Evolutionary conservation across 2,113 vertebrate genomes (phyloP).

Genomic region (Astatoreochromis straeleni): DNA sequence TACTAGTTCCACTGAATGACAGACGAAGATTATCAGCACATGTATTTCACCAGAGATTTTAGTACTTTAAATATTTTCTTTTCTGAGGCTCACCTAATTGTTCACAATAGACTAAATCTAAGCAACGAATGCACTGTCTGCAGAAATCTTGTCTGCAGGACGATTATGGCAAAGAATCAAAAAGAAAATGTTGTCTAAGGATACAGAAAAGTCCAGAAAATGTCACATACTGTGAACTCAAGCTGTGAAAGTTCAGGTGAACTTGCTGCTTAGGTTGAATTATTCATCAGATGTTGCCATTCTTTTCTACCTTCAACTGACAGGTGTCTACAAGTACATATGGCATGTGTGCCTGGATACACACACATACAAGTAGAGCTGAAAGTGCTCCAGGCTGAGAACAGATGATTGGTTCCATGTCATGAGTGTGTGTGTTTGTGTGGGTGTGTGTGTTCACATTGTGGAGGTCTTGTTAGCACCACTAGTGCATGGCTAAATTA

Average conservation of each 20-base stretch:
- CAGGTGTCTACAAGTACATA: slow-evolving; percentile 55
- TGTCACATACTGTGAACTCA: background rate
- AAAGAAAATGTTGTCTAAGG: background rate
- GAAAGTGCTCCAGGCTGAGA: slow-evolving; percentile 7
- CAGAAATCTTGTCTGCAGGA: background rate
- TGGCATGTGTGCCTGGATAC: slow-evolving; percentile 12
- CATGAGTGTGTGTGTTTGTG: background rate
- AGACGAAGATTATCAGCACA: background rate
- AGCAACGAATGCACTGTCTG: background rate
- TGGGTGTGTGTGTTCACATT: background rate
- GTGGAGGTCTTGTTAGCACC: slow-evolving; percentile 57
- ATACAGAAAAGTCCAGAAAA: background rate
- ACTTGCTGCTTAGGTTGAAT: slow-evolving; percentile 41
- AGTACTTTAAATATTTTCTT: background rate
- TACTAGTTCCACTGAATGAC: background rate
- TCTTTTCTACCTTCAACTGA: slow-evolving; percentile 47
- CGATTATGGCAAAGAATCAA: background rate
- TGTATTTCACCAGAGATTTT: background rate
- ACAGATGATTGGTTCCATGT: slow-evolving; percentile 33
- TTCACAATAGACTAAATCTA: background rate
- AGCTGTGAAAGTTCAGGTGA: slow-evolving; percentile 23
- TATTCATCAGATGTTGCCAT: slow-evolving; percentile 54
- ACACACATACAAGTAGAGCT: background rate
- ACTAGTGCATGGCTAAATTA: slow-evolving; percentile 64
- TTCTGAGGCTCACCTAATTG: background rate